Percentiles rank a stretch among this genome's conserved stretches.
These are phyloP conservation scores for Hipparchia sbordonii DNA, from an alignment of 2,888 invertebrate species.

Conservation along the genomic window DNA sequence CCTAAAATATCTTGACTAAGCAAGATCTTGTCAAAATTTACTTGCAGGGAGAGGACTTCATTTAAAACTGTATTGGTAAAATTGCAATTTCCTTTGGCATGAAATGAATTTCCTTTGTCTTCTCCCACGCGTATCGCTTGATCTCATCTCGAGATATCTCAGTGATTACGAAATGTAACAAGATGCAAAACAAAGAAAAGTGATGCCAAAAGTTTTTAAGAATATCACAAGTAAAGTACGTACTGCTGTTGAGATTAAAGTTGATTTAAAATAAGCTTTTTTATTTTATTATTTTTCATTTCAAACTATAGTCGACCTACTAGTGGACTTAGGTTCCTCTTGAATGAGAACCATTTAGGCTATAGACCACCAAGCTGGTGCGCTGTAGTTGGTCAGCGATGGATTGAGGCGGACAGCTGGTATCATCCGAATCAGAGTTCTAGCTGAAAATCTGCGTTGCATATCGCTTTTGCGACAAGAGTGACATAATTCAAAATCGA, in stretches of 20 bases:
- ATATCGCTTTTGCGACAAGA: too few species aligned
- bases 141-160: slow-evolving; percentile 9
- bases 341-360: too few species aligned
- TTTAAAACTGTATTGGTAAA: not conserved
- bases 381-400: too few species aligned
- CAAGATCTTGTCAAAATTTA: too few species aligned
- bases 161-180: slow-evolving; percentile 24
- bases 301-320: not conserved
- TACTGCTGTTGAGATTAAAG: slow-evolving; percentile 14
- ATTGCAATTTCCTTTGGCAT: not conserved
- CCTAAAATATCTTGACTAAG: too few species aligned
- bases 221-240: slow-evolving; percentile 3
- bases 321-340: too few species aligned
- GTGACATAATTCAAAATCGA: too few species aligned
- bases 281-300: not conserved
- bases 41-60: not conserved
- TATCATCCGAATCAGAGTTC: too few species aligned
- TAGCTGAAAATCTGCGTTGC: too few species aligned
- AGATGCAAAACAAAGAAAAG: slow-evolving; percentile 20
- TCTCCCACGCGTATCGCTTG: not conserved
- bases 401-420: too few species aligned
- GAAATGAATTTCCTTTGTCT: not conserved
- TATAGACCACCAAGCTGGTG: too few species aligned
- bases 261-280: slow-evolving; percentile 7
- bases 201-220: slow-evolving; percentile 14